A percentile compares a stretch with the other conserved stretches of the same genome.
Conservation (phyloP, 2,888 invertebrate species). For the Cenopis cana region DNA sequence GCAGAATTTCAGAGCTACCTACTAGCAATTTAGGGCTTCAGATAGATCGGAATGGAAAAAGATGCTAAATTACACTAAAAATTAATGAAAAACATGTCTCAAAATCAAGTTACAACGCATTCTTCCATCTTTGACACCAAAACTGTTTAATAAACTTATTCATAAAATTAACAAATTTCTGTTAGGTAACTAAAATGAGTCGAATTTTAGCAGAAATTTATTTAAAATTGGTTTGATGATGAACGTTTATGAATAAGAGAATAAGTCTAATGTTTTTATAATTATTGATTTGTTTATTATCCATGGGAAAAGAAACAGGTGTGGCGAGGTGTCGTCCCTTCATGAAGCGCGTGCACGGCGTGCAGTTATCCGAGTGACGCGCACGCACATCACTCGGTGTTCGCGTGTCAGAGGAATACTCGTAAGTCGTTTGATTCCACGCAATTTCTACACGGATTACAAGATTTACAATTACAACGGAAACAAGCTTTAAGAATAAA, state of each 20-base stretch:
- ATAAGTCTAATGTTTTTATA: too few relatives aligned
- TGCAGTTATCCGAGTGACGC: not conserved
- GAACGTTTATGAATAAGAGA: too few relatives aligned
- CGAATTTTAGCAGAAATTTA: too few relatives aligned
- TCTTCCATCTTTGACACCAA: too few relatives aligned
- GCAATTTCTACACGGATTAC: constrained; percentile 3
- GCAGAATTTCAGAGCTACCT: not conserved
- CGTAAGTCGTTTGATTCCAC: constrained; percentile 7
- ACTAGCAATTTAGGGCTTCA: too few relatives aligned
- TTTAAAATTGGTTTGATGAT: too few relatives aligned
- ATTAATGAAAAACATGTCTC: not conserved
- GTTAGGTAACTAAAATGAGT: too few relatives aligned
- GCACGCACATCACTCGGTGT: constrained; percentile 10
- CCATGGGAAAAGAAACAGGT: constrained; percentile 6
- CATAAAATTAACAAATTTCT: too few relatives aligned
- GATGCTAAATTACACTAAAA: too few relatives aligned
- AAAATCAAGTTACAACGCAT: not conserved
- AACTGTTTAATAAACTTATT: too few relatives aligned
- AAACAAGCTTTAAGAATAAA: not conserved
- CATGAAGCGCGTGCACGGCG: not conserved
- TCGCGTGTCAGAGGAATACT: constrained; percentile 7
- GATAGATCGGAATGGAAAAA: too few relatives aligned
- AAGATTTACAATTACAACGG: not conserved
- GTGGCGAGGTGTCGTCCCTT: constrained; percentile 4
- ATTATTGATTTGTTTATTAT: not conserved